Evolutionary conservation across 2,113 vertebrate genomes (phyloP).

Genomic region (Neofelis nebulosa): DNA sequence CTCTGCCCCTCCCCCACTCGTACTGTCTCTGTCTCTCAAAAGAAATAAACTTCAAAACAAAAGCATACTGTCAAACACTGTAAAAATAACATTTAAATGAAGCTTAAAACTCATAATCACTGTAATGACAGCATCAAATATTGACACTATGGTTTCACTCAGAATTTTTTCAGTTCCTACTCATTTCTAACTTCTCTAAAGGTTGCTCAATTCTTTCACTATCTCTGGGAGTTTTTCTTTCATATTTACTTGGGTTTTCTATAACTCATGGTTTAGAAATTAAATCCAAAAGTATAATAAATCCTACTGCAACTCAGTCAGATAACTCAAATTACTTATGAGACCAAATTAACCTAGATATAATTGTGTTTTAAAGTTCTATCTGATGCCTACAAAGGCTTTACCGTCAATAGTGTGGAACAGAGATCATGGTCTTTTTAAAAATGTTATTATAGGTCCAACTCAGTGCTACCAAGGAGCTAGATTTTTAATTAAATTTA

Average conservation of each 20-base stretch:
- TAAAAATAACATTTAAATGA: background rate
- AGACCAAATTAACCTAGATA: background rate
- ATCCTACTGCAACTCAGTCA: background rate
- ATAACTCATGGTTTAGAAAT: background rate
- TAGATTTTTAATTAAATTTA: background rate
- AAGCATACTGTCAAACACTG: background rate
- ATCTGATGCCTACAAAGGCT: background rate
- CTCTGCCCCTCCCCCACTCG: too few species aligned
- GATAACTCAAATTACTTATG: background rate
- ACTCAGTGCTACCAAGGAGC: background rate
- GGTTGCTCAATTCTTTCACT: background rate
- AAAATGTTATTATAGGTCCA: background rate
- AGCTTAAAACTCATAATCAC: background rate
- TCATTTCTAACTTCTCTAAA: background rate
- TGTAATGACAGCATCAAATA: background rate
- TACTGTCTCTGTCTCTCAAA: too few species aligned
- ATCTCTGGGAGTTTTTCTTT: background rate
- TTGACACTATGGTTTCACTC: background rate
- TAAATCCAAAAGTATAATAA: background rate
- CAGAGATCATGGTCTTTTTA: background rate
- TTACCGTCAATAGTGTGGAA: background rate
- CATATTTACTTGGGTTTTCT: background rate
- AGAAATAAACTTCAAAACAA: too few species aligned
- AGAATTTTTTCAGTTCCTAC: background rate
- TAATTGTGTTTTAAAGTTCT: background rate